Percentiles rank a stretch among this genome's conserved stretches.
phyloP scores from a whole-genome alignment of 2,113 vertebrate species.

The Crotalus horridus region DNA sequence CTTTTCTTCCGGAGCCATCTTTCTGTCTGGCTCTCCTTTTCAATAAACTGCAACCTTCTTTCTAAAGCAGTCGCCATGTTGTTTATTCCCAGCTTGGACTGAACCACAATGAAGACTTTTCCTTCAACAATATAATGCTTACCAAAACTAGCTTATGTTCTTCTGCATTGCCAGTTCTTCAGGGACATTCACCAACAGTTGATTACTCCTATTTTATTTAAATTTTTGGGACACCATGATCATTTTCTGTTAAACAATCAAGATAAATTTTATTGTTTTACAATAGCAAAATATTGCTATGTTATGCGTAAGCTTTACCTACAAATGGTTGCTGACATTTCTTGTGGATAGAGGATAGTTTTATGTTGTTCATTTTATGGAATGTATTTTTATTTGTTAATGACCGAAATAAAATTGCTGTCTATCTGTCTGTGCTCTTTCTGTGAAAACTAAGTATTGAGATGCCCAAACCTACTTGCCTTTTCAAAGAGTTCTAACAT shows the following conservation, averaged over 20 bases:
- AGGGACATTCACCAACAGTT: not conserved
- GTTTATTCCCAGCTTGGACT: no score
- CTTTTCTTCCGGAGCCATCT: no score
- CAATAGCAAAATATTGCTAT: not conserved
- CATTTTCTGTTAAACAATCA: not conserved
- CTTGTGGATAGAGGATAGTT: not conserved
- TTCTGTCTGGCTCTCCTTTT: no score
- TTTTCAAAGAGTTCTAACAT: not conserved
- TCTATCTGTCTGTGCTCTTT: not conserved
- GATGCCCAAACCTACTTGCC: not conserved
- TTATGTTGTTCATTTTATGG: not conserved
- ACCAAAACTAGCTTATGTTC: not conserved
- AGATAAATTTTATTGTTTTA: not conserved
- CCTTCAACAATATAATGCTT: not conserved
- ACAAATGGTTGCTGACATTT: not conserved
- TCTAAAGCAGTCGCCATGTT: no score
- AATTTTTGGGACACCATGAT: not conserved
- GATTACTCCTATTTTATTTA: not conserved
- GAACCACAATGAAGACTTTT: no score
- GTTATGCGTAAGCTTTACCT: not conserved
- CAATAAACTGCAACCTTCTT: no score
- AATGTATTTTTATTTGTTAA: not conserved
- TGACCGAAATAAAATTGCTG: not conserved
- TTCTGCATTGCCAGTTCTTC: not conserved
- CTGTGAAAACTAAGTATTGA: not conserved